Conservation (phyloP, 2,888 invertebrate species). For the Lasioglossum villosulum region DNA sequence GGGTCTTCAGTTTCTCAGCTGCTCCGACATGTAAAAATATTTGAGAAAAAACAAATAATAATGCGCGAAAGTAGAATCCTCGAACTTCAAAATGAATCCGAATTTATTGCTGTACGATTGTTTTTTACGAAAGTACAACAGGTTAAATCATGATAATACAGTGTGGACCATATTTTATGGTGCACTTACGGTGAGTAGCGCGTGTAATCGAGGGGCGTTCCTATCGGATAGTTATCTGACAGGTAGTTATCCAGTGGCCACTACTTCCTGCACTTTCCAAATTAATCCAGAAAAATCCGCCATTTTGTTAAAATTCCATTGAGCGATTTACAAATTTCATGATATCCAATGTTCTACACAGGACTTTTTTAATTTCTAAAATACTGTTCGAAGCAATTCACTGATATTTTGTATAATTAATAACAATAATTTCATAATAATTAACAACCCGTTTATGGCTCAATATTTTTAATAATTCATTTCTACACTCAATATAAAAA, state of each 20-base stretch:
- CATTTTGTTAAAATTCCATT: neutral
- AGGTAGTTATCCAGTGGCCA: slow-evolving; percentile 24
- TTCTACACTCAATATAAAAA: neutral
- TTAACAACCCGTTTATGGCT: neutral
- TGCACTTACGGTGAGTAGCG: neutral
- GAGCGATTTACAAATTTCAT: neutral
- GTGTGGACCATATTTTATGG: neutral
- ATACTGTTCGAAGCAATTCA: neutral
- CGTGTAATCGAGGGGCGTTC: slow-evolving; percentile 3
- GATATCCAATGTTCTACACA: neutral
- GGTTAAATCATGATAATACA: neutral
- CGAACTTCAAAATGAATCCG: too few species aligned
- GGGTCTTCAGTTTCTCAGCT: too few species aligned
- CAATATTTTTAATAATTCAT: neutral
- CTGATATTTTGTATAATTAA: neutral
- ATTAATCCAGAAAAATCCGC: neutral
- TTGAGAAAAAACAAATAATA: too few species aligned
- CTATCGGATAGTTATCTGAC: slow-evolving; percentile 9
- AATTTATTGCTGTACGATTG: too few species aligned
- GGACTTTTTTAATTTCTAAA: neutral
- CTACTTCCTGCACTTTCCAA: neutral
- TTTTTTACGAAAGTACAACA: too few species aligned
- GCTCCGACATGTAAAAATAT: too few species aligned
- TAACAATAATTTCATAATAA: neutral
- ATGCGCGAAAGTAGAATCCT: too few species aligned